Evolutionary conservation across 2,888 invertebrate genomes (phyloP).

Genomic region (Acleris holmiana): DNA sequence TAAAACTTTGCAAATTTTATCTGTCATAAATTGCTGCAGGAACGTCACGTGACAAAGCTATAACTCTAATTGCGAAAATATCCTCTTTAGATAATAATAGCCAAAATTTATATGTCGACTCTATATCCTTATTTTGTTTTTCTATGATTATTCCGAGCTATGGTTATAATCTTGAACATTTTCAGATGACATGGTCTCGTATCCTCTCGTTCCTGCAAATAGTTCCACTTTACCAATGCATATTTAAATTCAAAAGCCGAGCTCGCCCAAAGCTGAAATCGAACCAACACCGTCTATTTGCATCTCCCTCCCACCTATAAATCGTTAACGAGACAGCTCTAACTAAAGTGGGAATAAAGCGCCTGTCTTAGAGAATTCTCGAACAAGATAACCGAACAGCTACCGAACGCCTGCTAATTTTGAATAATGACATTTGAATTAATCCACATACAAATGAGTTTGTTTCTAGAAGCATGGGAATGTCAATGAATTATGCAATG

Average conservation of each 20-base stretch:
- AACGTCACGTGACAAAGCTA: too few species aligned
- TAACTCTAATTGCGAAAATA: too few species aligned
- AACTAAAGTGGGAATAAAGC: conserved; percentile 7
- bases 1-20: too few species aligned
- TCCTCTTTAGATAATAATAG: too few species aligned
- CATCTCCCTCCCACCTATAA: conserved; percentile 5
- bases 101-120: too few species aligned
- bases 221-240: conserved; percentile 1
- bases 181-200: too few species aligned
- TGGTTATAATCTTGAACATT: too few species aligned
- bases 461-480: conserved; percentile 3
- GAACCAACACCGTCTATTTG: background rate
- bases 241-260: background rate
- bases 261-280: background rate
- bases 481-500: conserved; percentile 10
- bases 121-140: too few species aligned
- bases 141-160: too few species aligned
- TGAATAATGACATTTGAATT: conserved; percentile 3
- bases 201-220: background rate
- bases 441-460: conserved; percentile 4
- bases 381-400: conserved; percentile 8
- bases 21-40: too few species aligned
- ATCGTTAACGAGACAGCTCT: conserved; percentile 12
- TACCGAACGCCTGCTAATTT: conserved; percentile 9
- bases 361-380: conserved; percentile 1